Conservation (phyloP, 30 jellyfish, hydroid and myxozoan species). For the Turritopsis rubra region DNA sequence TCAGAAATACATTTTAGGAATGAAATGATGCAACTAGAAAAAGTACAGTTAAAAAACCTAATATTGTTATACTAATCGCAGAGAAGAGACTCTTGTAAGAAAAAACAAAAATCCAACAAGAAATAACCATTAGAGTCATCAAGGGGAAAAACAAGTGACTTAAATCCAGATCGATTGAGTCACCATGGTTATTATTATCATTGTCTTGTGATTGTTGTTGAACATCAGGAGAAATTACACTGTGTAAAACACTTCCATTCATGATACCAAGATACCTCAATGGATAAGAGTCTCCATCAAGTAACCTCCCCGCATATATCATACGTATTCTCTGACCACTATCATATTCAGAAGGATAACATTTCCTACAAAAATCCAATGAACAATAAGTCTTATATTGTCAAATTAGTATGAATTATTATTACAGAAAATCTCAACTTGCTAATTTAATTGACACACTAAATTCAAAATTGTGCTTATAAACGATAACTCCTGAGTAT, state of each 20-base stretch:
- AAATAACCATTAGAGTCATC: not conserved
- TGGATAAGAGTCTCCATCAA: conserved; percentile 10
- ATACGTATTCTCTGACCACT: not conserved
- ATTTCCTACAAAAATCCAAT: not conserved
- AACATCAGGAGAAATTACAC: conserved; percentile 6
- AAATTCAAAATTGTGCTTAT: too few relatives aligned
- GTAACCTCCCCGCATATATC: not conserved
- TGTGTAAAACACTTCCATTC: conserved; percentile 17
- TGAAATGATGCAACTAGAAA: not conserved
- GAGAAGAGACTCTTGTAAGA: not conserved
- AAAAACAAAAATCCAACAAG: conserved; percentile 3
- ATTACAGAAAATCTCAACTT: too few relatives aligned
- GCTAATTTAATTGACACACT: too few relatives aligned
- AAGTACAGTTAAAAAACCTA: conserved; percentile 1
- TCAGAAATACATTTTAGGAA: too few relatives aligned
- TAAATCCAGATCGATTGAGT: conserved; percentile 1
- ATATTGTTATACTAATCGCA: not conserved
- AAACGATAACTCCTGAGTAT: too few relatives aligned
- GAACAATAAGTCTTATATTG: too few relatives aligned
- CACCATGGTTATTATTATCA: not conserved
- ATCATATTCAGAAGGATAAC: not conserved
- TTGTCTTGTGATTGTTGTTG: not conserved
- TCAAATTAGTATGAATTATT: too few relatives aligned
- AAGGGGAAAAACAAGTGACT: conserved; percentile 1
- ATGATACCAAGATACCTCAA: conserved; percentile 4